Conservation (phyloP, 2,797 vertebrate genomes). For the Hyperoplus lanceolatus region DNA sequence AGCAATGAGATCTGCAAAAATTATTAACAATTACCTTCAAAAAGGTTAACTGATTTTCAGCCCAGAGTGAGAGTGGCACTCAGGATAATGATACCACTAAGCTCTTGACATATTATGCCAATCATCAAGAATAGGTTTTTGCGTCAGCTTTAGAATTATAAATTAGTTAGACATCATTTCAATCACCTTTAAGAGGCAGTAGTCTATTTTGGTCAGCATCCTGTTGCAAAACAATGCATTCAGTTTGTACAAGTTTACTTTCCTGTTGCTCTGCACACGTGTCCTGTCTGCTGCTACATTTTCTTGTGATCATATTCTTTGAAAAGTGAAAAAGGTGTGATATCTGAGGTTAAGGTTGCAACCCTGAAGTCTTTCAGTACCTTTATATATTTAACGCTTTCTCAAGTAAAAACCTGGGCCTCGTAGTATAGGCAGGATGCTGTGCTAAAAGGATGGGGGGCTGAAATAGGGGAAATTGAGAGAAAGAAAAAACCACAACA, state of each 20-base stretch:
- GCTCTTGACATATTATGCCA: neutral
- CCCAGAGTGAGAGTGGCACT: neutral
- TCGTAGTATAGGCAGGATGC: conserved; percentile 72
- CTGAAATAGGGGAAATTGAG: conserved; percentile 61
- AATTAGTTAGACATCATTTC: neutral
- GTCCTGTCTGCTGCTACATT: neutral
- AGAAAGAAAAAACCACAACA: conserved; percentile 75
- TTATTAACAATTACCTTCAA: neutral
- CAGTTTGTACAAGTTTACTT: conserved; percentile 33
- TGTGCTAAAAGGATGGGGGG: conserved; percentile 38
- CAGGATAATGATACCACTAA: neutral
- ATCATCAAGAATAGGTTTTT: neutral
- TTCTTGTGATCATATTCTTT: conserved; percentile 1
- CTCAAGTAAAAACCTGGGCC: conserved; percentile 31
- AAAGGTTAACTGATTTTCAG: neutral
- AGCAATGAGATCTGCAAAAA: neutral
- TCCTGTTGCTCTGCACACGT: conserved; percentile 37
- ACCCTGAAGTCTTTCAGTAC: conserved; percentile 18
- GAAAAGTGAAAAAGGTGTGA: conserved; percentile 69
- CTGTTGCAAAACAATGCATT: conserved; percentile 55
- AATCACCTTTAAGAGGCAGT: conserved; percentile 5
- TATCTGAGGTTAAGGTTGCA: conserved; percentile 60
- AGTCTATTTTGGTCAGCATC: conserved; percentile 45
- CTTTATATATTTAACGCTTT: conserved; percentile 25
- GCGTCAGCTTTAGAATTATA: neutral